Percentiles rank a stretch among this genome's conserved stretches.
Conservation (phyloP, 2,888 invertebrate species). For the Adelphocoris suturalis region DNA sequence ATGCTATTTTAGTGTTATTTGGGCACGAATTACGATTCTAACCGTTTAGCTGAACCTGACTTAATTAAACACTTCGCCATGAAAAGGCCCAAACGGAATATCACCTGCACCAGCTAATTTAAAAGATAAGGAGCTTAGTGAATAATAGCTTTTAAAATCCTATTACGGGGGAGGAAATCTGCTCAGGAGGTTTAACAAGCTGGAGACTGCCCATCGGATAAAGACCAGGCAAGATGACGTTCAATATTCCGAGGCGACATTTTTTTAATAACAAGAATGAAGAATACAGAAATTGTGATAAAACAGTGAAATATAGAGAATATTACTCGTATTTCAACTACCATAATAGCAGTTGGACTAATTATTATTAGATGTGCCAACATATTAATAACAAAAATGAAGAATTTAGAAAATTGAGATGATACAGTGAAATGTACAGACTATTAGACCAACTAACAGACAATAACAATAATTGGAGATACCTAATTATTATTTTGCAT, state of each 20-base stretch:
- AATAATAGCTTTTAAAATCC: slow-evolving; percentile 65
- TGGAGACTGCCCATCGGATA: slow-evolving; percentile 65
- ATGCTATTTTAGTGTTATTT: slow-evolving; percentile 21
- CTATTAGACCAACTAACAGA: too few species aligned
- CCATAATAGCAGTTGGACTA: too few species aligned
- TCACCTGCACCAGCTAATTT: slow-evolving; percentile 57
- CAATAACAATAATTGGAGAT: too few species aligned
- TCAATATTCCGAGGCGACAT: slow-evolving; percentile 47
- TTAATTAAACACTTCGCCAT: slow-evolving; percentile 58
- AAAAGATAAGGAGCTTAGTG: slow-evolving; percentile 64
- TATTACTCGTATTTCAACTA: too few species aligned
- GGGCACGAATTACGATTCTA: slow-evolving; percentile 35
- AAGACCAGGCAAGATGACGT: slow-evolving; percentile 33
- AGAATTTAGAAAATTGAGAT: too few species aligned
- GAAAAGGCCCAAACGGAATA: slow-evolving; percentile 48
- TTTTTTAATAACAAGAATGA: background rate
- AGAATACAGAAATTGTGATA: background rate
- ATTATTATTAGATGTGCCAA: too few species aligned
- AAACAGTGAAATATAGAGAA: too few species aligned
- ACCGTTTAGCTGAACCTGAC: slow-evolving; percentile 49
- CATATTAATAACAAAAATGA: too few species aligned
- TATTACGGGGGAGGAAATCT: slow-evolving; percentile 55
- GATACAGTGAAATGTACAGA: too few species aligned
- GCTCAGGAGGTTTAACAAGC: slow-evolving; percentile 53
- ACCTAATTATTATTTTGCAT: too few species aligned